phyloP scores from a whole-genome alignment of 2,888 invertebrate genomes.

The Sinelater perroti region DNA sequence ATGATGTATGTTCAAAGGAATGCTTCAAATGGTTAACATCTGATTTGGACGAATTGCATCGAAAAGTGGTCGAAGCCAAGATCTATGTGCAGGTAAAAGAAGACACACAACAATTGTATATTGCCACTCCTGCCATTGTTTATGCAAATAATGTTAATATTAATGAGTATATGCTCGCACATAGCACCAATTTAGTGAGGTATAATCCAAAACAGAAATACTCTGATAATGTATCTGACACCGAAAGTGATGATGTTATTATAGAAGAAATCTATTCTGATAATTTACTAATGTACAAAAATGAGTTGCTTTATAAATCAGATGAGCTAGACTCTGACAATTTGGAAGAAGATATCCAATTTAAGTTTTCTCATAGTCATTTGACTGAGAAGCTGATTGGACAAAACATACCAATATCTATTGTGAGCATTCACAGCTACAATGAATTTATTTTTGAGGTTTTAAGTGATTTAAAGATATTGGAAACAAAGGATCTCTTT shows the following conservation, averaged over 20 bases:
- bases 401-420: constrained; percentile 56
- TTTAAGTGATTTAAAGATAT: constrained; percentile 26
- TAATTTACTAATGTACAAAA: background rate
- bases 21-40: constrained; percentile 61
- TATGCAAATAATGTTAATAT: constrained; percentile 20
- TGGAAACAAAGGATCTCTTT: constrained; percentile 61
- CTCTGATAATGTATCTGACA: constrained; percentile 15
- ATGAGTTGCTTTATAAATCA: too few relatives aligned
- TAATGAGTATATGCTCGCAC: constrained; percentile 28
- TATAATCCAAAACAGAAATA: background rate
- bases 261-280: constrained; percentile 54
- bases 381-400: constrained; percentile 50
- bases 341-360: background rate
- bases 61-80: constrained; percentile 62
- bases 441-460: constrained; percentile 48
- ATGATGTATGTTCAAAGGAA: constrained; percentile 63
- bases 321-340: background rate
- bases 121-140: constrained; percentile 15
- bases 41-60: constrained; percentile 71
- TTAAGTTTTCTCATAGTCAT: constrained; percentile 45
- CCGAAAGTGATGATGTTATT: constrained; percentile 39
- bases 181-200: constrained; percentile 22
- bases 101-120: background rate
- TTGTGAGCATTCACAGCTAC: constrained; percentile 54
- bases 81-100: background rate